Percentiles rank a stretch among this genome's conserved stretches.
Evolutionary conservation across 2,797 vertebrate genomes (phyloP).

Genomic region (Alauda arvensis): DNA sequence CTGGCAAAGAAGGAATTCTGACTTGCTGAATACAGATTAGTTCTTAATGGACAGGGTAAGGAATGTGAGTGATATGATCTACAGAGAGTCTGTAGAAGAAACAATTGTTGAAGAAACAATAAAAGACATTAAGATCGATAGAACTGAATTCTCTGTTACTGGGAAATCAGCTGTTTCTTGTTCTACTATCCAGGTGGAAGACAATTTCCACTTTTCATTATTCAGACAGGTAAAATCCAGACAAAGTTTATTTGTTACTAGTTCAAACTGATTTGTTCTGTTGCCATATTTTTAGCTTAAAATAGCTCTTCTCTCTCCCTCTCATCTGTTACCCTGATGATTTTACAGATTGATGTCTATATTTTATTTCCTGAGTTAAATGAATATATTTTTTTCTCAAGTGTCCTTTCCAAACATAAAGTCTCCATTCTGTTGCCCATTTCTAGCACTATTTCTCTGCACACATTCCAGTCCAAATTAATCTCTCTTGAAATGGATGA

Average conservation of each 20-base stretch:
- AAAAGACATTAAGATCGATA: neutral
- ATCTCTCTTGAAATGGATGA: neutral
- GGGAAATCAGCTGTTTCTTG: neutral
- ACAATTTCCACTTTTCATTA: neutral
- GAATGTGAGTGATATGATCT: neutral
- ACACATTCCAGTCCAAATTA: neutral
- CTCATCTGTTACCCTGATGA: neutral
- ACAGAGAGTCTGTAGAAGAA: neutral
- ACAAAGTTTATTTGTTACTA: neutral
- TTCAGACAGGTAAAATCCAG: neutral
- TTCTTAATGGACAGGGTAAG: neutral
- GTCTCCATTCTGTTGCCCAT: neutral
- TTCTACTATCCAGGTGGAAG: neutral
- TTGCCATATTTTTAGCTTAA: neutral
- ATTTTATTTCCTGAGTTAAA: neutral
- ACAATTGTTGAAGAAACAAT: neutral
- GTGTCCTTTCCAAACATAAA: neutral
- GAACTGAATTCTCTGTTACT: neutral
- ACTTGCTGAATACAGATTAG: neutral
- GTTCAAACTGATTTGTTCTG: neutral
- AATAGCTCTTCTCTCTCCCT: neutral
- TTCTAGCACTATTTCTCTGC: neutral
- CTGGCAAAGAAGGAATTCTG: neutral
- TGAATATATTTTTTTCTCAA: neutral
- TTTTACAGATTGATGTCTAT: neutral